A percentile compares a stretch with the other conserved stretches of the same genome.
Conservation (phyloP, 2,113 vertebrate species). For the Vidua macroura region DNA sequence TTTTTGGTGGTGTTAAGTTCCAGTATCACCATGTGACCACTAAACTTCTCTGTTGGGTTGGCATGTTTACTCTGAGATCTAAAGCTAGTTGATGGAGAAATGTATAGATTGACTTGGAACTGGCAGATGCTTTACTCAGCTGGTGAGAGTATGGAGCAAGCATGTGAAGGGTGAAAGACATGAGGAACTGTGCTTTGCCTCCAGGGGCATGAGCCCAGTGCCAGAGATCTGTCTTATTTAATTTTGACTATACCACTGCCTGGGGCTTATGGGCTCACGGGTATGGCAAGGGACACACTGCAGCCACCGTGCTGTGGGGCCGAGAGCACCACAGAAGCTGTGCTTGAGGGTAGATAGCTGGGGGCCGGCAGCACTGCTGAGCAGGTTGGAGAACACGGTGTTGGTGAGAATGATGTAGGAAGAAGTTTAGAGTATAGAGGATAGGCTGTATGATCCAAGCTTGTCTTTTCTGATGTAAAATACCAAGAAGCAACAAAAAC, state of each 20-base stretch:
- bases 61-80: not conserved
- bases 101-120: not conserved
- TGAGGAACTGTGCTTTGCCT: fast-evolving
- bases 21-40: fast-evolving
- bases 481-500: not conserved
- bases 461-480: not conserved
- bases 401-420: not conserved
- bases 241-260: not conserved
- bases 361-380: not conserved
- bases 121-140: not conserved
- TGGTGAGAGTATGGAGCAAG: not conserved
- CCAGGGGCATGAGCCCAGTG: not conserved
- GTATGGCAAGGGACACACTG: not conserved
- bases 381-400: not conserved
- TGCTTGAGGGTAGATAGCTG: not conserved
- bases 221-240: not conserved
- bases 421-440: not conserved
- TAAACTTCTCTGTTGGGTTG: not conserved
- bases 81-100: not conserved
- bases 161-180: fast-evolving
- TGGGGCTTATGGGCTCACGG: not conserved
- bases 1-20: not conserved
- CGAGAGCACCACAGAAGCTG: not conserved
- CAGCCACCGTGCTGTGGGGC: fast-evolving
- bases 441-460: not conserved